phyloP scores from a whole-genome alignment of 1,140 invertebrate species.

The Drosophila rufa region DNA sequence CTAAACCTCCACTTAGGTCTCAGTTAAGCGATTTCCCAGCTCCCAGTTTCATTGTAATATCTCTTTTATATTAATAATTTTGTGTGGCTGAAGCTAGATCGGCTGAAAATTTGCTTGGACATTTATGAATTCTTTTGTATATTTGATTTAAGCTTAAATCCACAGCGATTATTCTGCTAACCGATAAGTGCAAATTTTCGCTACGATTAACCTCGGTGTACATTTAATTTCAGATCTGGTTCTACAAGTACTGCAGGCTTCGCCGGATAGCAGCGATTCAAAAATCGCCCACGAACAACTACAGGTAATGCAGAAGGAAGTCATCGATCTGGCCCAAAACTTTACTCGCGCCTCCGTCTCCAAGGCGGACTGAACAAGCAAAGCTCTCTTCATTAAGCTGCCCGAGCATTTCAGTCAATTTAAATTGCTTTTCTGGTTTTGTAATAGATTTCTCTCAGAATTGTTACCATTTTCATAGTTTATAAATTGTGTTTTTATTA shows the following conservation, averaged over 20 bases:
- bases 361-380: constrained; percentile 66
- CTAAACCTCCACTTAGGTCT: no score
- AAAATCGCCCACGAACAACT: constrained; percentile 83
- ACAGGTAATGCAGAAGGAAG: constrained; percentile 79
- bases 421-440: constrained; percentile 55
- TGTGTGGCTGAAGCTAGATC: no score
- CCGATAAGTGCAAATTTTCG: no score
- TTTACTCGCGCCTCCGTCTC: constrained; percentile 85
- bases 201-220: not conserved
- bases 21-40: no score
- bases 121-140: no score
- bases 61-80: no score
- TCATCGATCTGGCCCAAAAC: constrained; percentile 87
- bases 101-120: no score
- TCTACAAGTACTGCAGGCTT: constrained; percentile 87
- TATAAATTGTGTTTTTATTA: constrained; percentile 67
- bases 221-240: constrained; percentile 86
- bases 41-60: no score
- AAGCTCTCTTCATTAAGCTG: not conserved
- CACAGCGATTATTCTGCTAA: no score
- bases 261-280: constrained; percentile 81
- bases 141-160: no score
- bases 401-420: constrained; percentile 7
- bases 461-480: constrained; percentile 61
- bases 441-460: constrained; percentile 28